Evolutionary conservation across 2,113 vertebrate genomes (phyloP).

Genomic region (Erinaceus europaeus): DNA sequence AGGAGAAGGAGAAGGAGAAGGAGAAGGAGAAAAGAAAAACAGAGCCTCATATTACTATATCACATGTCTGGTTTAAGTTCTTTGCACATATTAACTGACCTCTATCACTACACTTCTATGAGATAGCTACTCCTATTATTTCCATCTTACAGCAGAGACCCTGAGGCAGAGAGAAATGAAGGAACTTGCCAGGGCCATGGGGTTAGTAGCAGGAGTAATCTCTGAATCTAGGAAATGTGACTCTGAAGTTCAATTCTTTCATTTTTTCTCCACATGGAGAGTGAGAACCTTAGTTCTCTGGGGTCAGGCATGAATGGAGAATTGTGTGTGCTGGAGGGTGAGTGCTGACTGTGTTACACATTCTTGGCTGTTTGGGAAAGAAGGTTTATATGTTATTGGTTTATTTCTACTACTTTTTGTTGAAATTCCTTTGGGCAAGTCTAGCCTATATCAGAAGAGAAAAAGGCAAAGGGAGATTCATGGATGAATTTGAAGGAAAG

Average conservation of each 20-base stretch:
- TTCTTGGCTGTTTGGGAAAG: background rate
- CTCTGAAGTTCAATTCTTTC: background rate
- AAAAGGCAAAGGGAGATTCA: background rate
- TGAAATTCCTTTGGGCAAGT: background rate
- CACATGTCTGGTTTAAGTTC: background rate
- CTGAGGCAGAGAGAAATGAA: background rate
- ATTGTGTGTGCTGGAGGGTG: background rate
- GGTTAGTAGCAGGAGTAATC: background rate
- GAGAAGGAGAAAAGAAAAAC: no score
- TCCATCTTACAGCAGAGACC: background rate
- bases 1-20: no score
- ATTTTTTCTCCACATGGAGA: fast-evolving
- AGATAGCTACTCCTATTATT: background rate
- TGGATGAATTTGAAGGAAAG: background rate
- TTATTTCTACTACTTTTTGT: background rate
- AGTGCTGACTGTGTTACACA: no score
- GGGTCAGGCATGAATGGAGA: fast-evolving
- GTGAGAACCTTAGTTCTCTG: fast-evolving
- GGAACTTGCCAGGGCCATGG: background rate
- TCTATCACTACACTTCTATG: background rate
- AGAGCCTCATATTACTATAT: background rate
- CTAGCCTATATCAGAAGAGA: background rate
- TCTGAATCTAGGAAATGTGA: background rate
- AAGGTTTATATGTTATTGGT: background rate
- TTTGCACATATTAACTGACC: background rate